A percentile compares a stretch with the other conserved stretches of the same genome.
Evolutionary conservation across 2,113 vertebrate genomes (phyloP).

Genomic region (Gavialis gangeticus): DNA sequence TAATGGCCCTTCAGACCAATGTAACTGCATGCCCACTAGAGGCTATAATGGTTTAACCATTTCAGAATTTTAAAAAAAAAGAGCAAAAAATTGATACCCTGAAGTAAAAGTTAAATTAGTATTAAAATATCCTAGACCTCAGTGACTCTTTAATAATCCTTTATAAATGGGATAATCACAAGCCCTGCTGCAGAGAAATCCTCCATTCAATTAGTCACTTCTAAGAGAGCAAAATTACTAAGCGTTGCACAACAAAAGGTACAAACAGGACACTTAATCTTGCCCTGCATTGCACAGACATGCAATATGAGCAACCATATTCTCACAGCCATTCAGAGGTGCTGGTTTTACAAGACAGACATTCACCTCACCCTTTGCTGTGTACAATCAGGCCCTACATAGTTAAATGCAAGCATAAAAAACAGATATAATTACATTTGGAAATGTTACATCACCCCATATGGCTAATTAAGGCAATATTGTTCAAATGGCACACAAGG

Average conservation of each 20-base stretch:
- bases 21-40: not conserved
- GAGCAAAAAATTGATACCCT: not conserved
- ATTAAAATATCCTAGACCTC: not conserved
- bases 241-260: not conserved
- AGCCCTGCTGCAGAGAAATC: not conserved
- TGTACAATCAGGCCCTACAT: not conserved
- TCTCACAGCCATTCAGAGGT: not conserved
- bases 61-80: not conserved
- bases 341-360: not conserved
- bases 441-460: not conserved
- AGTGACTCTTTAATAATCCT: not conserved
- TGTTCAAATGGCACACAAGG: not conserved
- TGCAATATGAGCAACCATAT: not conserved
- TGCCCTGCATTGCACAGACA: not conserved
- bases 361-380: not conserved
- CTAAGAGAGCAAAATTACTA: not conserved
- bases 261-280: not conserved
- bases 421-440: not conserved
- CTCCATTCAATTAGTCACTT: not conserved
- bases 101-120: not conserved
- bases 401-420: not conserved
- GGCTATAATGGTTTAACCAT: not conserved
- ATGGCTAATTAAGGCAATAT: not conserved
- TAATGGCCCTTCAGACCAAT: not conserved
- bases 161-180: not conserved